Evolutionary conservation across 1,140 invertebrate genomes (phyloP), one percentile per base, ranked within the genome.

Genomic region (Megathymus violae): DNA sequence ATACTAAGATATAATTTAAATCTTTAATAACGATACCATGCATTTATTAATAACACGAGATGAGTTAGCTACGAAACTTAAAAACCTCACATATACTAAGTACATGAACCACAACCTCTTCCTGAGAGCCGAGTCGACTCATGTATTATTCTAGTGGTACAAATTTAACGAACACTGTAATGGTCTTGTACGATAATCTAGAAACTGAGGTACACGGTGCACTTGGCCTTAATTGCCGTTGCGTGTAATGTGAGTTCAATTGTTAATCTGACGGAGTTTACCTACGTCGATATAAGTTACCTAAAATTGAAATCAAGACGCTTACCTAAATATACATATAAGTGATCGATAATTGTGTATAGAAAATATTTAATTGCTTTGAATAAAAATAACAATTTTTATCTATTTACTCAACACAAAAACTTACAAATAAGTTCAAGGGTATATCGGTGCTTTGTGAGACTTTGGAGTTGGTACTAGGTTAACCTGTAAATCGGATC

Each of bases 141-240:
- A 34, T 58, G n/a, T 19, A 58, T 44, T 56, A 56, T 58, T 58
- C 54, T 14, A 16, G n/a, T 1, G 34, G 44, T 58, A 58, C 54
- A 46, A 58, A 19, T 46, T 46, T 46, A 58, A 36, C 41, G 41
- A 22, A 58, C 22, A 5, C 15, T 46, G 13, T 59, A 59, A 59
- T 47, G 43, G 27, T 15, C 25, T 46, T 27, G 13, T 17, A 17
- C 14, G 54, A 22, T 58, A 58, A 59, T 59, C 43, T 47, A 6
- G 27, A 59, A 46, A 59, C 54, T 17, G 44, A 58, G 41, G 25
- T 22, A 17, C 38, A 34, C 11, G 38, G 52, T 44, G 27, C 27
- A 46, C 43, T 59, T 59, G 16, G 43, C 54, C 54, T 47, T 59
- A 59, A 59, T 59, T 59, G 54, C 41, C 47, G 46, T 59, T 47